Percentiles rank a stretch among this genome's conserved stretches.
These are phyloP conservation scores for Plumapathes pennacea DNA, from an alignment of 92 coral and sea anemone genomes.

Conservation along the genomic window DNA sequence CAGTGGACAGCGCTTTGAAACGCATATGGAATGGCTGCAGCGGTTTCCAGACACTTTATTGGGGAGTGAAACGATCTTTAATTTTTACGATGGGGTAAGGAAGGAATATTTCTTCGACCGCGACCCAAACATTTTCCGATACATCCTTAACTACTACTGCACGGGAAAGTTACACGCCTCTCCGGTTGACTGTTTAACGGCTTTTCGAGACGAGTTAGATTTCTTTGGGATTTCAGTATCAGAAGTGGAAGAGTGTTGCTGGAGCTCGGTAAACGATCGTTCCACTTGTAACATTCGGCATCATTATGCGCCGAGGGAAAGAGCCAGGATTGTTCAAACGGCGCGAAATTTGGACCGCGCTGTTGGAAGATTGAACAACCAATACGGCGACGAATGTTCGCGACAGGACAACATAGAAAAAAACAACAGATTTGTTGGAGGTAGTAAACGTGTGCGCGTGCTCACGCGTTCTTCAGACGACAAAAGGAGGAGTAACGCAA, in stretches of 20 bases:
- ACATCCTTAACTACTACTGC: conserved; percentile 81
- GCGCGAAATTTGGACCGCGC: conserved; percentile 10
- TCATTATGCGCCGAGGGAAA: conserved; percentile 22
- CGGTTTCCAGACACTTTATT: conserved; percentile 74
- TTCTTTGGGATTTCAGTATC: conserved; percentile 79
- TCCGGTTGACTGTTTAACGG: conserved; percentile 77
- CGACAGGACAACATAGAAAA: not conserved
- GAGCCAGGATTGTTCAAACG: conserved; percentile 13
- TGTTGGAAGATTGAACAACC: conserved; percentile 1
- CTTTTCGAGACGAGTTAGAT: conserved; percentile 80
- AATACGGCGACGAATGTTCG: not conserved
- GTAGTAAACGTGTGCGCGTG: too few species aligned
- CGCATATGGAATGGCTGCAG: conserved; percentile 46
- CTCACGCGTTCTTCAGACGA: not conserved
- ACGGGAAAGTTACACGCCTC: conserved; percentile 73
- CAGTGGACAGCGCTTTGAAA: conserved; percentile 71
- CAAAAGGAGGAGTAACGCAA: not conserved
- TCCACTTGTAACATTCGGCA: conserved; percentile 17
- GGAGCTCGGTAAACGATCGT: conserved; percentile 23
- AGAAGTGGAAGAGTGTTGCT: conserved; percentile 73
- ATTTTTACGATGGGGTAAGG: conserved; percentile 62
- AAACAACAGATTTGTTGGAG: not conserved
- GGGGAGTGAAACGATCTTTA: conserved; percentile 62
- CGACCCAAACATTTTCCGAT: conserved; percentile 85
- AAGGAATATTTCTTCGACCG: conserved; percentile 89